These are phyloP conservation scores for Halocaridina rubra DNA, from an alignment of 2,888 invertebrate species.

Conservation along the genomic window DNA sequence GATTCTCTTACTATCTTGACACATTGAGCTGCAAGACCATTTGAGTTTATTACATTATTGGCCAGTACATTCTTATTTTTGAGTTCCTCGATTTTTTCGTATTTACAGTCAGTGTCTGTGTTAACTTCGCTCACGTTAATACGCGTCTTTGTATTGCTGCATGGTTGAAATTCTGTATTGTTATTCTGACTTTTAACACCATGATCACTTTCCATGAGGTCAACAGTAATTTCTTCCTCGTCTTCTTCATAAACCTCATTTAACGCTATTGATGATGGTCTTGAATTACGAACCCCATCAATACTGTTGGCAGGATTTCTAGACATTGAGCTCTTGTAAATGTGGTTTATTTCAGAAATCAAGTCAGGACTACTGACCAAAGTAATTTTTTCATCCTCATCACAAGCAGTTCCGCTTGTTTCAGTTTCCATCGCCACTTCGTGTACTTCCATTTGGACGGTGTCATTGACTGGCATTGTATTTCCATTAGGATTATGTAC, in stretches of 20 bases:
- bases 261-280: no score
- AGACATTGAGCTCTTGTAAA: neutral
- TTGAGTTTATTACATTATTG: slow-evolving; percentile 31
- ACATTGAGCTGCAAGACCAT: slow-evolving; percentile 14
- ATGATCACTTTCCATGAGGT: neutral
- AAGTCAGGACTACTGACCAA: neutral
- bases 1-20: slow-evolving; percentile 10
- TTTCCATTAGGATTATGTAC: neutral
- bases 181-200: neutral
- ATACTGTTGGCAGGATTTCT: neutral
- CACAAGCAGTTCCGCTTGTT: neutral
- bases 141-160: no score
- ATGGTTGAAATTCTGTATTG: no score
- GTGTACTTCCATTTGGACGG: neutral
- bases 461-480: neutral
- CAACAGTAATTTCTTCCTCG: slow-evolving; percentile 2
- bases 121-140: neutral
- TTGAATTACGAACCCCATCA: neutral
- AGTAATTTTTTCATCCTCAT: neutral
- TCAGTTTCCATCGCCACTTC: neutral
- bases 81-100: neutral
- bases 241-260: neutral
- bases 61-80: slow-evolving; percentile 20
- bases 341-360: neutral
- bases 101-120: slow-evolving; percentile 23